phyloP scores from a whole-genome alignment of 2,888 invertebrate species.

The Bugula neritina region DNA sequence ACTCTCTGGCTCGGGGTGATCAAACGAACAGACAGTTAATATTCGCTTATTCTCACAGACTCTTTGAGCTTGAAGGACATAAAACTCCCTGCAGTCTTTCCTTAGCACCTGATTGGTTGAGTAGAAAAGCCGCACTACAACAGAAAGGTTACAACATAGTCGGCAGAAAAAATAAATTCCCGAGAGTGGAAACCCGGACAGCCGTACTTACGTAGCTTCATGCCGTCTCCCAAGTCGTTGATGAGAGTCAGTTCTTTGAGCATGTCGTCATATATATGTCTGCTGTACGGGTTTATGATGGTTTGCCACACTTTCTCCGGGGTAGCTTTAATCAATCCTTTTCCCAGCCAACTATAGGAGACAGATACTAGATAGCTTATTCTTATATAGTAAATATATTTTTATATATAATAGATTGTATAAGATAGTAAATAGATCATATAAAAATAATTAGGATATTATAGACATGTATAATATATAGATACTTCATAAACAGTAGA shows the following conservation, averaged over 20 bases:
- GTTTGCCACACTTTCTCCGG: conserved; percentile 46
- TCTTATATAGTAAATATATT: background rate
- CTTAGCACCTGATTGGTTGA: conserved; percentile 12
- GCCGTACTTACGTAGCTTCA: conserved; percentile 25
- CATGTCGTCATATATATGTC: conserved; percentile 48
- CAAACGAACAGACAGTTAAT: background rate
- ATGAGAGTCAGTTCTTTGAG: conserved; percentile 29
- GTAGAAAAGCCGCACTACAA: conserved; percentile 16
- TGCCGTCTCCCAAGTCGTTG: background rate
- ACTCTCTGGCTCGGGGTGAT: conserved; percentile 10
- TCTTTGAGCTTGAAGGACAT: conserved; percentile 21
- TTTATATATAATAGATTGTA: background rate
- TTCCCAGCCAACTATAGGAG: conserved; percentile 43
- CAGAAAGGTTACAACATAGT: no score
- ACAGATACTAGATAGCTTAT: background rate
- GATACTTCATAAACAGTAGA: no score
- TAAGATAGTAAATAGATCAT: background rate
- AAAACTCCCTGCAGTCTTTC: conserved; percentile 22
- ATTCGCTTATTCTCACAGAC: background rate
- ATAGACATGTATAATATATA: background rate
- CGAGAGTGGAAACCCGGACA: no score
- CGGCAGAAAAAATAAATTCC: no score
- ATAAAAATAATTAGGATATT: background rate
- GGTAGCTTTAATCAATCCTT: conserved; percentile 43
- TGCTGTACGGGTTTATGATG: conserved; percentile 42